Conservation (phyloP, 2,888 invertebrate genomes). For the Diaperis boleti region DNA sequence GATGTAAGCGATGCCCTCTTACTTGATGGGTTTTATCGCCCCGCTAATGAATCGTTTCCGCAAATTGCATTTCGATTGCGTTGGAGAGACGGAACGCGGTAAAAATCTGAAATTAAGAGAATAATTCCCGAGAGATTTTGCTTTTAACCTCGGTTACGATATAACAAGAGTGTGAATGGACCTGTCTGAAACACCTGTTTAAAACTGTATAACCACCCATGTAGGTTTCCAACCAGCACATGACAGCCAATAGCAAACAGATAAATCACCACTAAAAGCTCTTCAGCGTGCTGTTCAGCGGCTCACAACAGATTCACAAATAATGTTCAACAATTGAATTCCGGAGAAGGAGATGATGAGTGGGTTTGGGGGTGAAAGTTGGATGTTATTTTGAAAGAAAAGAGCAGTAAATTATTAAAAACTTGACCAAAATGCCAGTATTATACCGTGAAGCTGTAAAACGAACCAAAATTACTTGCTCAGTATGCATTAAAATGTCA, state of each 20-base stretch:
- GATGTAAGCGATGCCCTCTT: constrained; percentile 54
- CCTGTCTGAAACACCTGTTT: constrained; percentile 63
- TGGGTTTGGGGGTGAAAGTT: neutral
- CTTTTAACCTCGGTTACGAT: constrained; percentile 51
- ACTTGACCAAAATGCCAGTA: too few relatives aligned
- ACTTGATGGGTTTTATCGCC: constrained; percentile 50
- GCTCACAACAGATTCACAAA: constrained; percentile 30
- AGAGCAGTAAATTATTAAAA: too few relatives aligned
- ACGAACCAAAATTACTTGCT: too few relatives aligned
- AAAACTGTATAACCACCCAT: constrained; percentile 60
- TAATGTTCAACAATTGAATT: constrained; percentile 31
- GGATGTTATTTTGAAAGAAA: too few relatives aligned
- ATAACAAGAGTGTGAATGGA: constrained; percentile 60
- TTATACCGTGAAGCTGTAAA: too few relatives aligned
- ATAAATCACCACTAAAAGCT: constrained; percentile 65
- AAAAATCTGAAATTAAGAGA: constrained; percentile 19
- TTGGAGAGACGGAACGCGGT: neutral
- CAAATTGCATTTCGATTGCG: constrained; percentile 27
- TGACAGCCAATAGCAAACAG: constrained; percentile 62
- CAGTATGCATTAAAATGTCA: too few relatives aligned
- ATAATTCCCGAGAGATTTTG: constrained; percentile 40
- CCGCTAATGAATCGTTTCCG: constrained; percentile 31
- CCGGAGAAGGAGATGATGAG: constrained; percentile 8
- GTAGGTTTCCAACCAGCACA: constrained; percentile 54
- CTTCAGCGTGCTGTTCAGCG: constrained; percentile 55